phyloP scores from a whole-genome alignment of 1,140 invertebrate species.

The Sitophilus oryzae region DNA sequence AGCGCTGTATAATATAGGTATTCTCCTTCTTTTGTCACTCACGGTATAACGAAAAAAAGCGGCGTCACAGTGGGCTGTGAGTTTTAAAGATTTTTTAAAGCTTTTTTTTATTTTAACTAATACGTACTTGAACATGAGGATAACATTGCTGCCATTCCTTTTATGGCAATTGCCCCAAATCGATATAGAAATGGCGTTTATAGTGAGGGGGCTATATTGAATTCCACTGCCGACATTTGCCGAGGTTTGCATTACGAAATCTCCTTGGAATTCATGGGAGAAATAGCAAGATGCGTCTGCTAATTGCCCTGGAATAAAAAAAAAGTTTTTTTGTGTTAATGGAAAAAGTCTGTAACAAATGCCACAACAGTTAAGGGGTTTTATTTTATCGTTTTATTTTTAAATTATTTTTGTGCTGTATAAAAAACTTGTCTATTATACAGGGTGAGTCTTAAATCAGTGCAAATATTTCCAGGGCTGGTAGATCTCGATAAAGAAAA shows the following conservation, averaged over 20 bases:
- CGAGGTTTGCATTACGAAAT: slow-evolving; percentile 57
- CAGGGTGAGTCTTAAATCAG: too few relatives aligned
- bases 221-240: slow-evolving; percentile 47
- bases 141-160: slow-evolving; percentile 56
- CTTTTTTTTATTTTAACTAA: not conserved
- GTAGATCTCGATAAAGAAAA: too few relatives aligned
- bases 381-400: too few relatives aligned
- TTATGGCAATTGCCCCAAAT: slow-evolving; percentile 63
- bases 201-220: slow-evolving; percentile 57
- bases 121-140: slow-evolving; percentile 57
- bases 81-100: not conserved
- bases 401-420: too few relatives aligned
- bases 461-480: too few relatives aligned
- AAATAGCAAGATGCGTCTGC: slow-evolving; percentile 54
- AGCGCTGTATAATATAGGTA: too few relatives aligned
- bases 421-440: too few relatives aligned
- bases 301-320: slow-evolving; percentile 28
- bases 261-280: slow-evolving; percentile 62
- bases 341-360: not conserved
- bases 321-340: not conserved
- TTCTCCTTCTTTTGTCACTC: too few relatives aligned
- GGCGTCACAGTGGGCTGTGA: not conserved
- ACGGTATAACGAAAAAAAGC: too few relatives aligned
- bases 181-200: slow-evolving; percentile 59
- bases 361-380: not conserved